Base-by-base conservation (phyloP, 2,113 vertebrate species). In the Chelonoidis abingdonii region DNA sequence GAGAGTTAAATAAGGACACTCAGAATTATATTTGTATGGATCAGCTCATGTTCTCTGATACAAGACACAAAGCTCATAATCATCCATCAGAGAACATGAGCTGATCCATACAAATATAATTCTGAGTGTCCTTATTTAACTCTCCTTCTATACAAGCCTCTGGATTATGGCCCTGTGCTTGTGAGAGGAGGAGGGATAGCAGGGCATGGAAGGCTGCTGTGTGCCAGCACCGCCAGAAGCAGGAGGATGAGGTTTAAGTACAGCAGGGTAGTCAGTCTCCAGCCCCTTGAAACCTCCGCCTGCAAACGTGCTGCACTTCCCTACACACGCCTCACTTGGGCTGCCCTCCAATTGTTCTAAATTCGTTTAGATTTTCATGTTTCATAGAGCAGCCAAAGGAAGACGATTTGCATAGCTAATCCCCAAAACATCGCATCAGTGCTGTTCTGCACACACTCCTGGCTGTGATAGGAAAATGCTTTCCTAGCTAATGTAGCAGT, bases 371-470 rank as follows among this genome's bases (percentile, higher is more conserved):
- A 65, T 31, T 65, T 35, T 65, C 31, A 65, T 65, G 35, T 16
- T 79, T 16, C 44, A 3, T 21, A 5, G 0, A 47, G 78, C 86
- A 57, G 65, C 27, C 38, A 14, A 2, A 44, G 52, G n/a, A 0
- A 52, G 12, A 21, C 27, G 8, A 44, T 65, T 56, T 54, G 21
- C 69, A n/a, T 35, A n/a, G 41, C 50, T 52, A 69, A 41, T 44
- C 82, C 54, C 82, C 65, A 19, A 10, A 69, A 78, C 12, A n/a
- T 4, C 0, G 4, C 29, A 65, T 50, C 19, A 3, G 72, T 27
- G 44, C 8, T 25, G 27, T 5, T 80, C 29, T 41, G 44, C 29
- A 4, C 41, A 9, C 54, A 0, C 0, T 65, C 21, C 1, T n/a
- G 10, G 10, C 5, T 1, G 9, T 38, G 29, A 50, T 21, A 44